These are phyloP conservation scores for Cettia cetti DNA, from an alignment of 2,113 vertebrate genomes.

Conservation along the genomic window DNA sequence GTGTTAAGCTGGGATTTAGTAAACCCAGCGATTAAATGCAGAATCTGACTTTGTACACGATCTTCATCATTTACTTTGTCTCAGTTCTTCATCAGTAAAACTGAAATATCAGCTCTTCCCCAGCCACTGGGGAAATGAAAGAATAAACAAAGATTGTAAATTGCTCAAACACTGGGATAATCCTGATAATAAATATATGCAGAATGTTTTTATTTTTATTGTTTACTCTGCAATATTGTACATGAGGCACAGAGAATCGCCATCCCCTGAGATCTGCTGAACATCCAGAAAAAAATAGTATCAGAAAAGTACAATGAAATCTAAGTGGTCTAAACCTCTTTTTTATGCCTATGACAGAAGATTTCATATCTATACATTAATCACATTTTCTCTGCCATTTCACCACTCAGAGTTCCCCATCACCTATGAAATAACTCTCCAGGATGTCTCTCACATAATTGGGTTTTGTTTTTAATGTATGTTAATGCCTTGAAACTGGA, in stretches of 20 bases:
- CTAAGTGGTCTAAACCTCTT: background rate
- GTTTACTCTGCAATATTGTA: slow-evolving; percentile 4
- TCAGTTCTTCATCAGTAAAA: background rate
- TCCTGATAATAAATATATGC: slow-evolving; percentile 45
- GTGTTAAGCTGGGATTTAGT: background rate
- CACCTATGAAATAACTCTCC: background rate
- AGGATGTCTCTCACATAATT: background rate
- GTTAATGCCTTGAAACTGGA: background rate
- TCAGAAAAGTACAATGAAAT: slow-evolving; percentile 3
- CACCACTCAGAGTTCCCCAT: background rate
- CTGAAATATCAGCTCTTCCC: background rate
- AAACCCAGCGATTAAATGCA: background rate
- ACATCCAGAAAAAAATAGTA: background rate
- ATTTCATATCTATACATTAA: background rate
- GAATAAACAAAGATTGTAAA: slow-evolving; percentile 45
- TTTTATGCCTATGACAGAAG: background rate
- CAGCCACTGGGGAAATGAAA: slow-evolving; percentile 11
- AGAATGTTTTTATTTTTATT: slow-evolving; percentile 51
- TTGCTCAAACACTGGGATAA: slow-evolving; percentile 40
- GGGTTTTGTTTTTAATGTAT: slow-evolving; percentile 11
- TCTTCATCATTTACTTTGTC: background rate
- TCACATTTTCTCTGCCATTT: background rate
- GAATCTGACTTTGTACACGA: background rate
- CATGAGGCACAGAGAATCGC: background rate
- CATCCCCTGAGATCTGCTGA: background rate